Evolutionary conservation across 2,797 vertebrate genomes (phyloP), one percentile per base, ranked within the genome.

Genomic region (Chromis chromis): DNA sequence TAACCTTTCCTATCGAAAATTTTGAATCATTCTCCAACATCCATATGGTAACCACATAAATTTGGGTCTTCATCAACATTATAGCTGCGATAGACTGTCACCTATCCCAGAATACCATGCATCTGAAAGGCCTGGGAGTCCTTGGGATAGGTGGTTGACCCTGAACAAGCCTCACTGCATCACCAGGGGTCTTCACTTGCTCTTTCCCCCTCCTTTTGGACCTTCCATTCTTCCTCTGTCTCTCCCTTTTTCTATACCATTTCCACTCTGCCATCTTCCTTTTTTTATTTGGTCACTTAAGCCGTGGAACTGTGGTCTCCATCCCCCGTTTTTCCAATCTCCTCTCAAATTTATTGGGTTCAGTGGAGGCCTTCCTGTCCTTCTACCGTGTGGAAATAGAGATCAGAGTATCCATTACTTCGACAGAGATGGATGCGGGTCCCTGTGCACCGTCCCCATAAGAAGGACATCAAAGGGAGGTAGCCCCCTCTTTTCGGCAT

Each of bases 301-400:
- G 91, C 92, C 79, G 88, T 78, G 86, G 90, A 93, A 90, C 91
- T 88, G 90, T 88, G 89, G 92, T 93, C 90, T 93, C 93, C 92
- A 92, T 94, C 90, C 93, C 90, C 93, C 90, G 86, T 94, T 95
- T 95, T 95, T 95, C 93, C 95, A 96, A 95, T 95, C 94, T 95
- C 92, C 89, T 93, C 91, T 95, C 91, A 95, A 95, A 95, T 95
- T 95, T 96, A 95, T 96, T 95, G 94, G 95, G 94, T 96, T 95
- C 94, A 96, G 93, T 92, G 93, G 94, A 95, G 94, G 94, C 94
- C 92, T 94, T 94, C 92, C 94, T 94, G 95, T 96, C 95, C 94
- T 95, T 95, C 95, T 93, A 92, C 91, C 22, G 83, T 82, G 92
- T 93, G 94, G 92, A 94, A 95, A 95, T 95, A 94, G 95, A 94